phyloP scores from a whole-genome alignment of 2,797 vertebrate species.

The Eptatretus atami region DNA sequence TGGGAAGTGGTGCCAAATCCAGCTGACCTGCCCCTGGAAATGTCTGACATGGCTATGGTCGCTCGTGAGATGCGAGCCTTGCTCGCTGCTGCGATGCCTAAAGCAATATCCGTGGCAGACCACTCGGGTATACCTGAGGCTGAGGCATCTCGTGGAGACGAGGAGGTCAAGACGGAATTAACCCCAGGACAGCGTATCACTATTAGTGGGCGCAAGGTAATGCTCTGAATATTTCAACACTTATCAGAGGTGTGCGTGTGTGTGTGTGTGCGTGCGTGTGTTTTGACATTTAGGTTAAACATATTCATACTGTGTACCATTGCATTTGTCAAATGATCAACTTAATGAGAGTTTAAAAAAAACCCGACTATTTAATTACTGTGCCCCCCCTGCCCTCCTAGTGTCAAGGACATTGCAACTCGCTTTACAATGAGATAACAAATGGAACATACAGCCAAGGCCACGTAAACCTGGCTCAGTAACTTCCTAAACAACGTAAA shows the following conservation, averaged over 20 bases:
- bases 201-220: constrained; percentile 84
- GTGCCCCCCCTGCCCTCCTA: neutral
- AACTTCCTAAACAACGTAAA: too few species aligned
- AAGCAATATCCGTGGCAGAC: neutral
- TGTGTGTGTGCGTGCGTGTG: neutral
- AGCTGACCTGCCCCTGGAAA: constrained; percentile 64
- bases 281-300: neutral
- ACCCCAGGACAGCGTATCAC: constrained; percentile 53
- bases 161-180: constrained; percentile 34
- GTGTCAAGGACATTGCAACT: too few species aligned
- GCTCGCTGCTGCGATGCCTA: constrained; percentile 22
- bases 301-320: neutral
- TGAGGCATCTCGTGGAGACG: constrained; percentile 20
- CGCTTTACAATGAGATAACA: too few species aligned
- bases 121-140: neutral
- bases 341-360: neutral
- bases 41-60: constrained; percentile 49
- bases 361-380: neutral
- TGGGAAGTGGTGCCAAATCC: constrained; percentile 68
- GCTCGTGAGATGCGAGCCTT: constrained; percentile 36
- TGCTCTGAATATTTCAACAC: neutral
- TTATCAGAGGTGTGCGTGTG: neutral
- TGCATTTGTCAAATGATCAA: neutral
- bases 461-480: too few species aligned
- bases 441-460: too few species aligned